Percentiles rank a stretch among this genome's conserved stretches.
phyloP scores from a whole-genome alignment of 2,888 invertebrate genomes.

The Mylabris sibirica region DNA sequence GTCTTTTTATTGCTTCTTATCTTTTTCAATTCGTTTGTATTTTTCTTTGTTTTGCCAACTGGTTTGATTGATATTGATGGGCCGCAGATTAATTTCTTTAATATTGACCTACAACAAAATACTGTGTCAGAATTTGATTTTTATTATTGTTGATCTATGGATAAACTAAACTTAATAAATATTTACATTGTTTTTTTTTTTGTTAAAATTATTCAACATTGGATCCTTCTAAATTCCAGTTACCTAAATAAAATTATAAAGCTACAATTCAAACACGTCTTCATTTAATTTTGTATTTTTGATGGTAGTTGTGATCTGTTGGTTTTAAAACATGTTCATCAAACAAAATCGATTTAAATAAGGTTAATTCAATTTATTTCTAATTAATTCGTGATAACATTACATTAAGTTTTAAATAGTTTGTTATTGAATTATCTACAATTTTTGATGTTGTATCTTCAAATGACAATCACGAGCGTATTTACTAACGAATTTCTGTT shows the following conservation, averaged over 20 bases:
- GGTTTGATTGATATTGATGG: slow-evolving; percentile 45
- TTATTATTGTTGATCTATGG: background rate
- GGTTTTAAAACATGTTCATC: too few relatives aligned
- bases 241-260: too few relatives aligned
- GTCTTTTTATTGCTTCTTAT: background rate
- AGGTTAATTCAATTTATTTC: background rate
- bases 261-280: too few relatives aligned
- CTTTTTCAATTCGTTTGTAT: slow-evolving; percentile 7
- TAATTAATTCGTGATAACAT: background rate
- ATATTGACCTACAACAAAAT: slow-evolving; percentile 46
- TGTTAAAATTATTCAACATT: too few relatives aligned
- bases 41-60: slow-evolving; percentile 32
- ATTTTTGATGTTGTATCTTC: slow-evolving; percentile 8
- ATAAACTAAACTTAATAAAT: background rate
- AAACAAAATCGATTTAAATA: too few relatives aligned
- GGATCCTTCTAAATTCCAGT: too few relatives aligned
- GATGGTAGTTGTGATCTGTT: too few relatives aligned
- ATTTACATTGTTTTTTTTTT: background rate
- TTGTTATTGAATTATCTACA: background rate
- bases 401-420: too few relatives aligned
- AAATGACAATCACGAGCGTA: slow-evolving; percentile 5
- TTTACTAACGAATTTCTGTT: slow-evolving; percentile 12
- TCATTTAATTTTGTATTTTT: too few relatives aligned
- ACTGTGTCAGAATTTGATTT: background rate
- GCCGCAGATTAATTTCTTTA: slow-evolving; percentile 46